Evolutionary conservation across 2,888 invertebrate genomes (phyloP).

Genomic region (Thereva nobilitata): DNA sequence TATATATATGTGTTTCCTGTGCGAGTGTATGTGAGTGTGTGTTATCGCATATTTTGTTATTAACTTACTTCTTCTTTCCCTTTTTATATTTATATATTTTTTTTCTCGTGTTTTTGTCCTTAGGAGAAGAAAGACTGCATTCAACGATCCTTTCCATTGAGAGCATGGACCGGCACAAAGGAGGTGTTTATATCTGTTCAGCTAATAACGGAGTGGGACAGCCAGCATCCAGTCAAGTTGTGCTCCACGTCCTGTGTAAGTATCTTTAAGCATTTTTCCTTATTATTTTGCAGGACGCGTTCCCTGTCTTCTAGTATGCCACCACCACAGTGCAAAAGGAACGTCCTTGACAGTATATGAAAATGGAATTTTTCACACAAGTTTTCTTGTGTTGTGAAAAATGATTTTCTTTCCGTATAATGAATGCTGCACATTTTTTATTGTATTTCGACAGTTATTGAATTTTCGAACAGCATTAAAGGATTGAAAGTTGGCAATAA

Average conservation of each 20-base stretch:
- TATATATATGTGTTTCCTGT: too few species aligned
- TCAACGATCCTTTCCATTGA: conserved; percentile 65
- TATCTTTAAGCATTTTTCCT: conserved; percentile 45
- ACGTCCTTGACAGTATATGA: conserved; percentile 2
- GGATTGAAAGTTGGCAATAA: neutral
- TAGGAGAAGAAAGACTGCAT: conserved; percentile 66
- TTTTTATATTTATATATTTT: neutral
- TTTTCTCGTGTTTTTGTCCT: conserved; percentile 17
- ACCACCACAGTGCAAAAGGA: too few species aligned
- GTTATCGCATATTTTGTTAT: conserved; percentile 24
- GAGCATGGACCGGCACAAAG: conserved; percentile 66
- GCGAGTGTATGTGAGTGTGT: conserved; percentile 11
- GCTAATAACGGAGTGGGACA: conserved; percentile 68
- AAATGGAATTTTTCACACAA: conserved; percentile 21
- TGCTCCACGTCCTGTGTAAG: conserved; percentile 68
- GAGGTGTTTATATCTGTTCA: conserved; percentile 67
- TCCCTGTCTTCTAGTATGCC: too few species aligned
- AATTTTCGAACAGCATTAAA: conserved; percentile 22
- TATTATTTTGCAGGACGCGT: neutral
- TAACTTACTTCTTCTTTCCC: conserved; percentile 5
- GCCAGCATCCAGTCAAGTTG: conserved; percentile 65
- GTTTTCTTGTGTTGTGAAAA: conserved; percentile 13
- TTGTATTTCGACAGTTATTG: conserved; percentile 13
- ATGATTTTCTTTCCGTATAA: conserved; percentile 12
- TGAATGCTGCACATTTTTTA: conserved; percentile 27